Evolutionary conservation across 2,888 invertebrate species (phyloP), one percentile per base, ranked within the genome.

Genomic region (Rambutsinella grinnellia): DNA sequence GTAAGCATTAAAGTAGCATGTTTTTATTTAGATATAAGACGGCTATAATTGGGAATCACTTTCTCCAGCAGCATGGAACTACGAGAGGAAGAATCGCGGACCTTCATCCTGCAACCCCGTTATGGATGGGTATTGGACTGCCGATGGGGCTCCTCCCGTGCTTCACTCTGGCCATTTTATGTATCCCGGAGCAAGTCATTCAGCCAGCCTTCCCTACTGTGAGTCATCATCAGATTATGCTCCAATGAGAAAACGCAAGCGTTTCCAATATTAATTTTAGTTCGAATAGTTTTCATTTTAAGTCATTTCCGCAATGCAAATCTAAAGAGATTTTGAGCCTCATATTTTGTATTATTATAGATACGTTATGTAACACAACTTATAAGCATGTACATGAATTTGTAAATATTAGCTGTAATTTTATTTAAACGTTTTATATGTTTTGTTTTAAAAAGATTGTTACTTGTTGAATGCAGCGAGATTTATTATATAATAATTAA

Each of bases 221-320:
- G 72, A 72, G 72, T 72, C 72, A 49, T n/a, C n/a, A n/a, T 19
- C 19, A 27, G 27, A 62, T 47, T 72, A 58, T 44, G 44, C 60
- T 44, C 72, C 57, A 26, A 65, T 57, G 60, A 58, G 72, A 60
- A 72, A 72, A 21, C 72, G 72, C 21, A 72, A 72, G 47, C 65
- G 72, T 26, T 72, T 72, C 57, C 49, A 66, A 53, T 72, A 72
- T 47, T 36, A 17, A 51, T 69, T 53, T 47, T 46, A 46, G 36
- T 13, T 36, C 36, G n/a, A n/a, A n/a, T n/a, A n/a, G n/a, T n/a
- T n/a, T n/a, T n/a, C n/a, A n/a, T n/a, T n/a, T n/a, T n/a, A n/a
- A n/a, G n/a, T n/a, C n/a, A n/a, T n/a, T n/a, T n/a, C n/a, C n/a
- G n/a, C n/a, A n/a, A n/a, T n/a, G n/a, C n/a, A n/a, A n/a, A n/a